A percentile compares a stretch with the other conserved stretches of the same genome.
These are phyloP conservation scores for Nyctereutes procyonoides DNA, from an alignment of 2,113 vertebrate species.

Conservation along the genomic window DNA sequence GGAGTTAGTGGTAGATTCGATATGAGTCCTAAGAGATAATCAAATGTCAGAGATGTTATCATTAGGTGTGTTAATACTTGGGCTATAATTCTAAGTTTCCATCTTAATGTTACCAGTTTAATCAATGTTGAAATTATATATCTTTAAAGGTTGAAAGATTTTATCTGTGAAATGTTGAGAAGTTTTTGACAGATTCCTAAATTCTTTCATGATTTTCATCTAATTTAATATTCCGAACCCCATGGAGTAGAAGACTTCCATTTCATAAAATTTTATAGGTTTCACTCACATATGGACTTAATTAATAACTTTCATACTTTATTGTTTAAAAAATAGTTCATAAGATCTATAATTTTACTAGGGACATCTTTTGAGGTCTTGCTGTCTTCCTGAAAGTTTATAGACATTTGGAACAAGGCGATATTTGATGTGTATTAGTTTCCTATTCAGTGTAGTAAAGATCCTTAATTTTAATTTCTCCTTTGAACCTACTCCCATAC, in stretches of 20 bases:
- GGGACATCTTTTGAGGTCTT: background rate
- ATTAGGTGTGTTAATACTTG: background rate
- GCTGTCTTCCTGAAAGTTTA: background rate
- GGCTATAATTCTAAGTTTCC: background rate
- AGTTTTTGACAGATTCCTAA: background rate
- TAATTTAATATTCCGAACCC: slow-evolving; percentile 16
- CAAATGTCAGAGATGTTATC: background rate
- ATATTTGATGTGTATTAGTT: background rate
- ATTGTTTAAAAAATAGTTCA: background rate
- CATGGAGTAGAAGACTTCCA: background rate
- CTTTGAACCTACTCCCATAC: background rate
- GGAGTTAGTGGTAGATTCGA: background rate
- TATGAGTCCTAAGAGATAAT: background rate
- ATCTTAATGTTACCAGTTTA: background rate
- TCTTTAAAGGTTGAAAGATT: background rate
- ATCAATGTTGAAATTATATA: background rate
- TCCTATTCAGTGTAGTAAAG: background rate
- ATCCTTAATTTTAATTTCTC: slow-evolving; percentile 1
- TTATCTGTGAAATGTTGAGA: background rate
- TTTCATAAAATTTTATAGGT: background rate
- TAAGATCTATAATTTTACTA: background rate
- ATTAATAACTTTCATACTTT: background rate
- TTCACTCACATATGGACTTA: background rate
- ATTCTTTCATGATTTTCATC: background rate
- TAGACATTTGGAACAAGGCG: background rate